These are phyloP conservation scores for Laspeyria flexula DNA, from an alignment of 2,888 invertebrate species.

Conservation along the genomic window DNA sequence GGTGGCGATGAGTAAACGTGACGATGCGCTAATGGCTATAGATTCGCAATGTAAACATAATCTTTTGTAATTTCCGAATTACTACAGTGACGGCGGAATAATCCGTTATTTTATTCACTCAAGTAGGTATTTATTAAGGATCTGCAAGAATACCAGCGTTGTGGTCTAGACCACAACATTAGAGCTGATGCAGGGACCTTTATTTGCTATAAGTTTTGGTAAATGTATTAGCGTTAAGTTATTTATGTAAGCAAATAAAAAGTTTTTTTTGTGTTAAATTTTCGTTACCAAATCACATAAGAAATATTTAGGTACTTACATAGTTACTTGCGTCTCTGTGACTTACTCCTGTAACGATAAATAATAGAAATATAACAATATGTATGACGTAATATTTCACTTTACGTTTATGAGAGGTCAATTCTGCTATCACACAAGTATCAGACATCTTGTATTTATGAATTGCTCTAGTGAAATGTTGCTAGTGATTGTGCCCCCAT, in stretches of 20 bases:
- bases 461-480: constrained; percentile 11
- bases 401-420: not conserved
- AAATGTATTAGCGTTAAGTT: no score
- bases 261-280: no score
- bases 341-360: constrained; percentile 38
- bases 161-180: no score
- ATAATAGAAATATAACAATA: constrained; percentile 39
- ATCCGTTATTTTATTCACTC: no score
- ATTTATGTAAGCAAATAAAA: no score
- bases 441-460: constrained; percentile 14
- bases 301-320: no score
- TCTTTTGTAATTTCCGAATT: constrained; percentile 14
- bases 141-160: no score
- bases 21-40: constrained; percentile 32
- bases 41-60: constrained; percentile 20
- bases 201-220: no score
- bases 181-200: no score
- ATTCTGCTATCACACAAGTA: constrained; percentile 4
- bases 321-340: constrained; percentile 53
- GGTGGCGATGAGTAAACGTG: constrained; percentile 23
- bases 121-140: no score
- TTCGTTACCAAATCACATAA: no score
- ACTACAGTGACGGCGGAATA: no score
- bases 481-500: constrained; percentile 13
- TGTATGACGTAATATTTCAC: constrained; percentile 20